phyloP scores from a whole-genome alignment of 2,888 invertebrate genomes.

The Serripes groenlandicus region DNA sequence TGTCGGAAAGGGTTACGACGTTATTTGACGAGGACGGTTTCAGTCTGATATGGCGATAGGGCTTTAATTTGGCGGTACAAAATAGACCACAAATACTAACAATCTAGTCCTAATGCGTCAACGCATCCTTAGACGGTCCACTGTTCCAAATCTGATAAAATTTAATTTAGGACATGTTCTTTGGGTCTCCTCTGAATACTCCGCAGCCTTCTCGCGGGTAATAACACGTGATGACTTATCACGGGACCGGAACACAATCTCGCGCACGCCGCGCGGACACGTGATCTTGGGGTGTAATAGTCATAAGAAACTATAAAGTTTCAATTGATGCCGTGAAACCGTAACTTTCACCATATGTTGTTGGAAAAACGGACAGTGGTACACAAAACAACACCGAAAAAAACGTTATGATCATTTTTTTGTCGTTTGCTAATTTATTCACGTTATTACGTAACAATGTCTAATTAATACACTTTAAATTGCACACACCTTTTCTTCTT shows the following conservation, averaged over 20 bases:
- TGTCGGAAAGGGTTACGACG: no score
- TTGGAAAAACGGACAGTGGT: slow-evolving; percentile 1
- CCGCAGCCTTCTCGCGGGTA: slow-evolving; percentile 44
- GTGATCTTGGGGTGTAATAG: slow-evolving; percentile 23
- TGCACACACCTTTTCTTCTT: background rate
- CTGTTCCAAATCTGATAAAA: slow-evolving; percentile 33
- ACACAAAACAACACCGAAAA: background rate
- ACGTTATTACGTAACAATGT: background rate
- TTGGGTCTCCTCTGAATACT: background rate
- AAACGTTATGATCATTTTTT: background rate
- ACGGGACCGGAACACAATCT: slow-evolving; percentile 14
- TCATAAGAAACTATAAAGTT: slow-evolving; percentile 23
- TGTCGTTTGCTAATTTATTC: background rate
- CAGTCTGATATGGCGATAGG: no score
- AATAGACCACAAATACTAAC: slow-evolving; percentile 24
- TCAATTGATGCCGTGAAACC: slow-evolving; percentile 17
- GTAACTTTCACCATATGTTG: slow-evolving; percentile 27
- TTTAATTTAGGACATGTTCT: slow-evolving; percentile 10
- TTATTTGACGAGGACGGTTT: no score
- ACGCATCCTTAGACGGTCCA: background rate
- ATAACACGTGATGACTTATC: slow-evolving; percentile 39
- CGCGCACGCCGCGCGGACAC: slow-evolving; percentile 18
- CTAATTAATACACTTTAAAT: background rate
- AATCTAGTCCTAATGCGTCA: background rate
- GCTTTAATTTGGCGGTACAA: slow-evolving; percentile 26